These are phyloP conservation scores for Dioctria rufipes DNA, from an alignment of 2,888 invertebrate genomes.

Conservation along the genomic window DNA sequence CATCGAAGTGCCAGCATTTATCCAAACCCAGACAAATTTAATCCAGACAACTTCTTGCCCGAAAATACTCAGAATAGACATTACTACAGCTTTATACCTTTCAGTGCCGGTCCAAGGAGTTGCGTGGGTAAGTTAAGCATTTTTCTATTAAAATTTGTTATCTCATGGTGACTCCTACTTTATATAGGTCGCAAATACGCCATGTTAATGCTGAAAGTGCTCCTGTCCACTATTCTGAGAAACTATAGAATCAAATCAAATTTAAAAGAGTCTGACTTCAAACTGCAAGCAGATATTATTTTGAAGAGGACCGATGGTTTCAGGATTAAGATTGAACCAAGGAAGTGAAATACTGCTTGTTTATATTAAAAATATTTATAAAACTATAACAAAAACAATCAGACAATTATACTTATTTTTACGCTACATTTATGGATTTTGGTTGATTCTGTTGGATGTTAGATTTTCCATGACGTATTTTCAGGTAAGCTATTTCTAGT, in stretches of 20 bases:
- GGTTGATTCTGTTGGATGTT: background rate
- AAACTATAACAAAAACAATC: background rate
- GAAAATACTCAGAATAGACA: constrained; percentile 83
- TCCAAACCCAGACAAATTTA: constrained; percentile 80
- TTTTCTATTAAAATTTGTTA: background rate
- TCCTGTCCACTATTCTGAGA: constrained; percentile 80
- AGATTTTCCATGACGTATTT: constrained; percentile 56
- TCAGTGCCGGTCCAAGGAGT: constrained; percentile 86
- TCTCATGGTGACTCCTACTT: background rate
- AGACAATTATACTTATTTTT: background rate
- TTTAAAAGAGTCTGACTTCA: constrained; percentile 78
- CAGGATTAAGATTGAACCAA: constrained; percentile 70
- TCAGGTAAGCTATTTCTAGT: constrained; percentile 73
- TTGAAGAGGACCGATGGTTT: constrained; percentile 83
- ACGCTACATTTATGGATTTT: background rate
- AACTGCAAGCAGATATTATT: constrained; percentile 81
- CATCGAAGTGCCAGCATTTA: constrained; percentile 80
- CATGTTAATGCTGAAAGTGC: constrained; percentile 82
- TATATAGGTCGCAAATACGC: constrained; percentile 81
- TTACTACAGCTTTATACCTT: constrained; percentile 85
- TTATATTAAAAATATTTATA: constrained; percentile 18
- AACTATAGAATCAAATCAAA: constrained; percentile 79
- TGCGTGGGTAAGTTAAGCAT: constrained; percentile 76
- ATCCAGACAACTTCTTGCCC: constrained; percentile 86
- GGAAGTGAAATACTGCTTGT: background rate